These are phyloP conservation scores for Hyposmocoma kahamanoa DNA, from an alignment of 1,140 invertebrate species.

Conservation along the genomic window DNA sequence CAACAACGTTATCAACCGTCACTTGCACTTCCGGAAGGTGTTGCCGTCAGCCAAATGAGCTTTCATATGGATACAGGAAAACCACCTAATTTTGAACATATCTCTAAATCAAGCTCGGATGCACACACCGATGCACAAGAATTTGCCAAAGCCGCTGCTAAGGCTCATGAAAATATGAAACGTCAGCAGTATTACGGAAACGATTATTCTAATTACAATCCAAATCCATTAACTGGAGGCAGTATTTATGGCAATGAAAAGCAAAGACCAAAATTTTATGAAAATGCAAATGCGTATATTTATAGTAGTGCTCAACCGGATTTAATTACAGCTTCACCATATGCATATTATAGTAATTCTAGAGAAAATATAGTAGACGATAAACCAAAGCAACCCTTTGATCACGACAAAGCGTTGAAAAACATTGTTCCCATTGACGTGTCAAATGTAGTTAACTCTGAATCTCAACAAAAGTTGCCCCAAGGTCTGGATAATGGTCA, in stretches of 20 bases:
- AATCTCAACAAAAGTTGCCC: slow-evolving; percentile 24
- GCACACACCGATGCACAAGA: slow-evolving; percentile 52
- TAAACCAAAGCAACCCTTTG: slow-evolving; percentile 51
- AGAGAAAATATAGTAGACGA: slow-evolving; percentile 35
- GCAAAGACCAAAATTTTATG: slow-evolving; percentile 34
- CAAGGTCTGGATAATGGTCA: slow-evolving; percentile 28
- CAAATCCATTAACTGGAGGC: slow-evolving; percentile 14
- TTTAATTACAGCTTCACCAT: slow-evolving; percentile 50
- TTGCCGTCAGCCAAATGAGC: slow-evolving; percentile 51
- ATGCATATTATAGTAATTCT: slow-evolving; percentile 30
- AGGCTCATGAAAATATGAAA: slow-evolving; percentile 61
- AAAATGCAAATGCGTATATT: slow-evolving; percentile 25
- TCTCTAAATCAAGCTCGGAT: slow-evolving; percentile 42
- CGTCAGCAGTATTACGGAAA: slow-evolving; percentile 35
- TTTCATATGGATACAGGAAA: slow-evolving; percentile 59
- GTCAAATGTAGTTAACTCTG: slow-evolving; percentile 57
- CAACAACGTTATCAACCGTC: slow-evolving; percentile 39
- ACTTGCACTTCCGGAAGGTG: slow-evolving; percentile 28
- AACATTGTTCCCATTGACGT: slow-evolving; percentile 67
- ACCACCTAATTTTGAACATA: slow-evolving; percentile 47
- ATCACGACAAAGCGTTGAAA: slow-evolving; percentile 68
- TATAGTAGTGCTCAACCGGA: slow-evolving; percentile 44
- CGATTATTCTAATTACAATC: slow-evolving; percentile 18
- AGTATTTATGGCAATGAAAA: slow-evolving; percentile 27
- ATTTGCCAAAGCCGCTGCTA: slow-evolving; percentile 62